Conservation (phyloP, 2,888 invertebrate species). For the Teleogryllus oceanicus region DNA sequence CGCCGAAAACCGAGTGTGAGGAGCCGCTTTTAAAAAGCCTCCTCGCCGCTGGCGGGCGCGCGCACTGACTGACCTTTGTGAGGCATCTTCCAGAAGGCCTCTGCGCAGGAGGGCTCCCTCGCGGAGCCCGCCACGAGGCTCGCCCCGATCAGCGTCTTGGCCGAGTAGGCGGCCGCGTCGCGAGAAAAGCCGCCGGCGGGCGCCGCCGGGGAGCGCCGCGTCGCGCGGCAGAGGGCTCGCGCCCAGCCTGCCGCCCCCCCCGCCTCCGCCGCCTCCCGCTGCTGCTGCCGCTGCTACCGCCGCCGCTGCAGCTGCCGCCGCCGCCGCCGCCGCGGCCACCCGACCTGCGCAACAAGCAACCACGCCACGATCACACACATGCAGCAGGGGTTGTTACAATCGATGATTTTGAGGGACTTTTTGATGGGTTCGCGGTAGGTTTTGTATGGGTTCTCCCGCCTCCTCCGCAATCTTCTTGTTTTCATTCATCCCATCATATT, state of each 20-base stretch:
- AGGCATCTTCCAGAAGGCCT: slow-evolving; percentile 82
- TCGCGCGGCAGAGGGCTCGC: slow-evolving; percentile 34
- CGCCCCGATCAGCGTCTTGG: slow-evolving; percentile 55
- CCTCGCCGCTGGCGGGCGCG: neutral
- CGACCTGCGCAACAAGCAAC: neutral
- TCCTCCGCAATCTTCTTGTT: too few relatives aligned
- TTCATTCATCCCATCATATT: too few relatives aligned
- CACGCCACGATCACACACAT: neutral
- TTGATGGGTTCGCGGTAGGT: too few relatives aligned
- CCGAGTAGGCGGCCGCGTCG: slow-evolving; percentile 27
- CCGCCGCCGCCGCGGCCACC: neutral
- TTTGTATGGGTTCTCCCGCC: too few relatives aligned
- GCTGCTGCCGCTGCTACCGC: neutral
- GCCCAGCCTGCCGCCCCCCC: slow-evolving; percentile 35
- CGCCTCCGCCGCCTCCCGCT: neutral
- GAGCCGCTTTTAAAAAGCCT: too few relatives aligned
- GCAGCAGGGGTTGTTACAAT: too few relatives aligned
- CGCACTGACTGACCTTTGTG: slow-evolving; percentile 69
- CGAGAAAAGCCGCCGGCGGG: slow-evolving; percentile 30
- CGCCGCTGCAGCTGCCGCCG: too few relatives aligned
- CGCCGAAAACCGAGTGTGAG: too few relatives aligned
- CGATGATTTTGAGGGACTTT: too few relatives aligned
- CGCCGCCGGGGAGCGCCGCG: slow-evolving; percentile 32
- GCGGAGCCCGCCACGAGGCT: slow-evolving; percentile 64
- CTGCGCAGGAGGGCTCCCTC: slow-evolving; percentile 67